Percentiles rank a stretch among this genome's conserved stretches.
Evolutionary conservation across 2,797 vertebrate genomes (phyloP).

Genomic region (Enteromius treurensis): DNA sequence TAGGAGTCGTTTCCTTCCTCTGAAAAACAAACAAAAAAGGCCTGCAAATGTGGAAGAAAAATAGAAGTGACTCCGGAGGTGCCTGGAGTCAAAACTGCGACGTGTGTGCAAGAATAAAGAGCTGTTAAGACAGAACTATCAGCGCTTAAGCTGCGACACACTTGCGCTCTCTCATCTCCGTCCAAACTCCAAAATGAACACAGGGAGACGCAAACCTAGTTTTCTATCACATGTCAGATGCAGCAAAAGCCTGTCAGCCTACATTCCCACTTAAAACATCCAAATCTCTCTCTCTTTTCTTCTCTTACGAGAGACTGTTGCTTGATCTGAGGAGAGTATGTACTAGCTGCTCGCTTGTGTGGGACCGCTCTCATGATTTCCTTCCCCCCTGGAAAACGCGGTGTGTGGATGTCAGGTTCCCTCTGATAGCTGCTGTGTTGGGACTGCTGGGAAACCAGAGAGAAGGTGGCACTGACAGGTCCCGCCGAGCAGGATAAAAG

Average conservation of each 20-base stretch:
- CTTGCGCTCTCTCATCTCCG: constrained; percentile 50
- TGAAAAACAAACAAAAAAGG: constrained; percentile 37
- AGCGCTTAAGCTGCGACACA: constrained; percentile 44
- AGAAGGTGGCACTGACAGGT: constrained; percentile 65
- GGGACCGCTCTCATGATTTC: constrained; percentile 55
- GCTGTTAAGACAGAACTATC: constrained; percentile 47
- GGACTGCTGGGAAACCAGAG: constrained; percentile 60
- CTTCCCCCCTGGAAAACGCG: constrained; percentile 53
- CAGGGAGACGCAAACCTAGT: constrained; percentile 49
- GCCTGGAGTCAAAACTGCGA: constrained; percentile 52
- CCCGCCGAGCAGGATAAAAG: constrained; percentile 66
- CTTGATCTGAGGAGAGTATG: constrained; percentile 55
- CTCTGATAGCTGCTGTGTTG: constrained; percentile 62
- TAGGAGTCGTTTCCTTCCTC: constrained; percentile 36
- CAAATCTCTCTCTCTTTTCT: constrained; percentile 48
- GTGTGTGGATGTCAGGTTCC: constrained; percentile 59
- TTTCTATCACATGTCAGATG: constrained; percentile 54
- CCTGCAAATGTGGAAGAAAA: constrained; percentile 25
- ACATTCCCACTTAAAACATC: constrained; percentile 56
- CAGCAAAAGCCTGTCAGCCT: constrained; percentile 52
- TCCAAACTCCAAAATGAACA: constrained; percentile 53
- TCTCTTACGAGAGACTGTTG: constrained; percentile 45
- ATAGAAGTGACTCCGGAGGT: constrained; percentile 36
- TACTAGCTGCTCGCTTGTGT: constrained; percentile 51
- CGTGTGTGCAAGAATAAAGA: constrained; percentile 39